A percentile compares a stretch with the other conserved stretches of the same genome.
Evolutionary conservation across 2,113 vertebrate species (phyloP).

Genomic region (Tympanuchus pallidicinctus): DNA sequence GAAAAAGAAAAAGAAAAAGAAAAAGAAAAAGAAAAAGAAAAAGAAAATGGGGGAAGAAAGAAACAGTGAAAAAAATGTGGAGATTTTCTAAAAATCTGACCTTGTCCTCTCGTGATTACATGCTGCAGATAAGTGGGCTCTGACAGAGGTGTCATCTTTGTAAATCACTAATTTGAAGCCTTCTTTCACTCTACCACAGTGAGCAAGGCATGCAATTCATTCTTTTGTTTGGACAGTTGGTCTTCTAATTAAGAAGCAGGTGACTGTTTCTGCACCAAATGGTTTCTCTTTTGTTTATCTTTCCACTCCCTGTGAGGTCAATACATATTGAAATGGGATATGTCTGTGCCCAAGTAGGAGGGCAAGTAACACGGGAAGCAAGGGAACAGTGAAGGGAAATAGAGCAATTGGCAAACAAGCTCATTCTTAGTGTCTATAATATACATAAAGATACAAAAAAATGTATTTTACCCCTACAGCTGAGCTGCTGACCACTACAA

Average conservation of each 20-base stretch:
- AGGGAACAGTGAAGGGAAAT: neutral
- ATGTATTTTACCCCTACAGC: neutral
- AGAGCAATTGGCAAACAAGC: neutral
- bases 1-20: too few species aligned
- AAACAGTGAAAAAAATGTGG: too few species aligned
- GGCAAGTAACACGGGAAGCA: neutral
- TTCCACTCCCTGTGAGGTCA: neutral
- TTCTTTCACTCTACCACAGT: constrained; percentile 52
- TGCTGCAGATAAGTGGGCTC: neutral
- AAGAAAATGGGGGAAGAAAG: neutral
- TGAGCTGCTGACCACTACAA: neutral
- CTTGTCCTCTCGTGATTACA: constrained; percentile 20
- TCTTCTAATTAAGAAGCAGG: constrained; percentile 56
- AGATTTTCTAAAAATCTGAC: neutral
- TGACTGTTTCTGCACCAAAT: constrained; percentile 53
- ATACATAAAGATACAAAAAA: neutral
- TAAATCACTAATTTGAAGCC: constrained; percentile 60
- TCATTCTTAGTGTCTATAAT: neutral
- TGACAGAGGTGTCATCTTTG: constrained; percentile 36
- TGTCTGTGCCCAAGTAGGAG: neutral
- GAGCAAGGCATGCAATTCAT: constrained; percentile 46
- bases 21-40: neutral
- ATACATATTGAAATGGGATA: constrained; percentile 28
- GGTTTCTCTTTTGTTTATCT: constrained; percentile 15
- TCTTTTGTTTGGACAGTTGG: constrained; percentile 46